Conservation (phyloP, 2,888 invertebrate genomes). For the Molorchus minor region DNA sequence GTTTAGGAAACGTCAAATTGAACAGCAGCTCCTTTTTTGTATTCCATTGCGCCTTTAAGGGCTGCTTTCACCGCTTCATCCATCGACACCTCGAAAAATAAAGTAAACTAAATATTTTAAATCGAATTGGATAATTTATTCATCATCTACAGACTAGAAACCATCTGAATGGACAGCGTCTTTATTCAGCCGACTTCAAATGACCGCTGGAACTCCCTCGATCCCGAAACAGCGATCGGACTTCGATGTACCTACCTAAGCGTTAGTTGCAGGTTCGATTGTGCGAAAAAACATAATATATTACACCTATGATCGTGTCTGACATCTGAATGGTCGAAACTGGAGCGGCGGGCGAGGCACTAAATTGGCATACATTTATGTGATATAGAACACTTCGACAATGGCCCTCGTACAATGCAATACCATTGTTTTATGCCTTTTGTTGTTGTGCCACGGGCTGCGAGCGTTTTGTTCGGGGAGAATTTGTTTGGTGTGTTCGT, state of each 20-base stretch:
- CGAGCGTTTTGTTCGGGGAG: conserved; percentile 30
- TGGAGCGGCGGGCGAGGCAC: conserved; percentile 33
- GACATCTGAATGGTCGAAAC: conserved; percentile 43
- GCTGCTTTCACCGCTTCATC: no score
- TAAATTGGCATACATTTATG: conserved; percentile 41
- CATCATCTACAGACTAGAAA: no score
- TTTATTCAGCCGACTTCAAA: no score
- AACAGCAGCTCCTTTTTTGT: no score
- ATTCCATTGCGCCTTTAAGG: no score
- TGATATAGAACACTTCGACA: conserved; percentile 41
- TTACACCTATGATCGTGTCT: conserved; percentile 43
- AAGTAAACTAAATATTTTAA: no score
- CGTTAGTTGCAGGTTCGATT: conserved; percentile 34
- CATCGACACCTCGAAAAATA: no score
- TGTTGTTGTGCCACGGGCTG: conserved; percentile 20
- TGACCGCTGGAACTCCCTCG: neutral
- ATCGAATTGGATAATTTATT: no score
- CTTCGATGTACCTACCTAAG: conserved; percentile 36
- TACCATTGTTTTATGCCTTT: conserved; percentile 36
- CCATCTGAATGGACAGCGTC: no score
- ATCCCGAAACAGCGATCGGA: conserved; percentile 25
- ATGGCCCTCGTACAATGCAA: conserved; percentile 36
- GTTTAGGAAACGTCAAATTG: no score
- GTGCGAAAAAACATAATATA: conserved; percentile 42
- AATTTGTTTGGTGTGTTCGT: conserved; percentile 32